Conservation (phyloP, 2,113 vertebrate species). For the Arenaria interpres region DNA sequence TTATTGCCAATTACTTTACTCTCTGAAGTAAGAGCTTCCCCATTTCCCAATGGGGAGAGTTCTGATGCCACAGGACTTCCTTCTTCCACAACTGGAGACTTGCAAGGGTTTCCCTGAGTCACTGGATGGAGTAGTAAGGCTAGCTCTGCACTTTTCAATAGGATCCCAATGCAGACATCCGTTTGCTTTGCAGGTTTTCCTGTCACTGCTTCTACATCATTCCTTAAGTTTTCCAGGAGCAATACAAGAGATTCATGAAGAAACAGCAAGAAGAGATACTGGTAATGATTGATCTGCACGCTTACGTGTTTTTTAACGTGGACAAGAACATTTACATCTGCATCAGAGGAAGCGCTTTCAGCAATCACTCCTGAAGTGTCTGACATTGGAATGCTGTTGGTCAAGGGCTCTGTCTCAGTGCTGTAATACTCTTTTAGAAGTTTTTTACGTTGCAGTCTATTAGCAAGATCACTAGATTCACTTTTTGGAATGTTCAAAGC, state of each 20-base stretch:
- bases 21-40: slow-evolving; percentile 74
- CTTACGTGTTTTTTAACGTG: slow-evolving; percentile 90
- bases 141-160: slow-evolving; percentile 90
- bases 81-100: slow-evolving; percentile 71
- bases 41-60: slow-evolving; percentile 82
- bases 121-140: slow-evolving; percentile 90
- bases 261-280: slow-evolving; percentile 89
- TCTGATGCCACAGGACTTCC: slow-evolving; percentile 78
- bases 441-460: slow-evolving; percentile 87
- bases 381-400: slow-evolving; percentile 79
- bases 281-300: slow-evolving; percentile 92
- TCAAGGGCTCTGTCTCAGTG: slow-evolving; percentile 67
- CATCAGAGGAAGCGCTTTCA: slow-evolving; percentile 68
- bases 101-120: slow-evolving; percentile 64
- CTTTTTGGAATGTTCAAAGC: slow-evolving; percentile 79
- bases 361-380: slow-evolving; percentile 68
- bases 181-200: slow-evolving; percentile 75
- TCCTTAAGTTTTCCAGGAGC: slow-evolving; percentile 88
- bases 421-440: slow-evolving; percentile 93
- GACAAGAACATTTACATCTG: slow-evolving; percentile 88
- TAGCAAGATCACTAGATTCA: slow-evolving; percentile 82
- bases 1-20: slow-evolving; percentile 48
- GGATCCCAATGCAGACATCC: slow-evolving; percentile 85
- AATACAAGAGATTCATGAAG: slow-evolving; percentile 90
- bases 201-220: slow-evolving; percentile 87